A percentile compares a stretch with the other conserved stretches of the same genome.
Conservation (phyloP, 2,888 invertebrate genomes). For the Melinopterus prodromus region DNA sequence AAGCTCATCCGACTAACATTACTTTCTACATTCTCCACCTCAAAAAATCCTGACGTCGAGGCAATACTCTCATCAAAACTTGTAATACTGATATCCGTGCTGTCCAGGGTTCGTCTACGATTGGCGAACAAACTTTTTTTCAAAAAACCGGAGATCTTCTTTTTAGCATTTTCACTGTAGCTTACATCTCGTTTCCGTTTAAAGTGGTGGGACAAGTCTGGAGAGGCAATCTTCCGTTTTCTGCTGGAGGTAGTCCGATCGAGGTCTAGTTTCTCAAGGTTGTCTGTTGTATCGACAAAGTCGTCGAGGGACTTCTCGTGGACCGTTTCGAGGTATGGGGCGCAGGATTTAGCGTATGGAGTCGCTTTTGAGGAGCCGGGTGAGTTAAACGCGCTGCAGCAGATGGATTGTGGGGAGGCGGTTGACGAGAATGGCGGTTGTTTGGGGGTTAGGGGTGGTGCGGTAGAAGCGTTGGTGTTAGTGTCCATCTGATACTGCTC, state of each 20-base stretch:
- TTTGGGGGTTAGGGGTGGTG: conserved; percentile 15
- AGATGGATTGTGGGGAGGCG: conserved; percentile 24
- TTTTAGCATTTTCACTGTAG: conserved; percentile 52
- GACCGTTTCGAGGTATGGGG: conserved; percentile 48
- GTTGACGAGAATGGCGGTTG: conserved; percentile 32
- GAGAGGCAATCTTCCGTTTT: conserved; percentile 50
- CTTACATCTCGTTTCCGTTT: conserved; percentile 52
- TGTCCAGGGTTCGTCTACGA: conserved; percentile 56
- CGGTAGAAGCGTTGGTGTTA: conserved; percentile 5
- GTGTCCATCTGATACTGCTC: conserved; percentile 6
- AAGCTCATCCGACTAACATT: conserved; percentile 48
- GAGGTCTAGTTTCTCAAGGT: conserved; percentile 40
- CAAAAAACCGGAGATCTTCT: conserved; percentile 55
- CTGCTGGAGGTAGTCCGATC: conserved; percentile 43
- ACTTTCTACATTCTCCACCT: conserved; percentile 52
- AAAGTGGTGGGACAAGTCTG: conserved; percentile 42
- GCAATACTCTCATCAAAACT: conserved; percentile 55
- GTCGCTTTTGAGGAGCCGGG: conserved; percentile 27
- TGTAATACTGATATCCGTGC: conserved; percentile 49
- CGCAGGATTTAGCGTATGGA: conserved; percentile 27
- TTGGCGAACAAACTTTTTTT: conserved; percentile 58
- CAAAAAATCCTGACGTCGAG: conserved; percentile 56
- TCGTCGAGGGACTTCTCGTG: conserved; percentile 53
- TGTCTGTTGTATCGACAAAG: conserved; percentile 39
- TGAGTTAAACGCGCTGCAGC: conserved; percentile 33